These are phyloP conservation scores for Tamandua tetradactyla DNA, from an alignment of 2,797 vertebrate genomes.

Conservation along the genomic window DNA sequence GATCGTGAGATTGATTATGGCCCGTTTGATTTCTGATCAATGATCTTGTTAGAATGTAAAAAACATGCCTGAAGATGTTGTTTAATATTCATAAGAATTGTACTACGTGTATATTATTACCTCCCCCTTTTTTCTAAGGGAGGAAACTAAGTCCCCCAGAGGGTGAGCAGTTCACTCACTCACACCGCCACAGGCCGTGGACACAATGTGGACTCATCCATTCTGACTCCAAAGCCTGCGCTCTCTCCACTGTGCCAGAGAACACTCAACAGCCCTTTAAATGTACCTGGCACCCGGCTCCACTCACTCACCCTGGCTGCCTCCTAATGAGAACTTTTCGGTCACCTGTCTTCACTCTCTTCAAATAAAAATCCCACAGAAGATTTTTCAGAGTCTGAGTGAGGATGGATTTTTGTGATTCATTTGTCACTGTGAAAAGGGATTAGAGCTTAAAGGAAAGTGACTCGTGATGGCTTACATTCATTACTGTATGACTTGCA, in stretches of 20 bases:
- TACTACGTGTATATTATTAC: not conserved
- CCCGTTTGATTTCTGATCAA: conserved; percentile 1
- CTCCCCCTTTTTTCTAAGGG: not conserved
- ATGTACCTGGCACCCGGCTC: not conserved
- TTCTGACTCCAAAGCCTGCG: not conserved
- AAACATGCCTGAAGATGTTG: not conserved
- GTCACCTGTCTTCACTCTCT: not conserved
- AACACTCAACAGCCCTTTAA: not conserved
- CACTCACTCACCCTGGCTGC: not conserved
- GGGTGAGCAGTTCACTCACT: not conserved
- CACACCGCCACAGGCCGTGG: not conserved
- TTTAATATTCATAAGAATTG: not conserved
- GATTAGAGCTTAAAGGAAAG: conserved; percentile 80
- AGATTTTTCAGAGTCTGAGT: conserved; percentile 72
- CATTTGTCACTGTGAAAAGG: conserved; percentile 79
- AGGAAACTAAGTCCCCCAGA: not conserved
- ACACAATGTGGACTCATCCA: not conserved
- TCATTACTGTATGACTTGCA: conserved; percentile 78
- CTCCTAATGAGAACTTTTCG: conserved; percentile 52
- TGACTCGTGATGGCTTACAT: conserved; percentile 68
- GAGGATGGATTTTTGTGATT: conserved; percentile 79
- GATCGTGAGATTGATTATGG: not conserved
- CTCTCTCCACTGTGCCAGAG: not conserved
- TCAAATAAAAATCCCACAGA: conserved; percentile 47
- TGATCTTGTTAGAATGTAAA: conserved; percentile 2